Conservation (phyloP, 2,888 invertebrate genomes). For the Hydraecia micacea region DNA sequence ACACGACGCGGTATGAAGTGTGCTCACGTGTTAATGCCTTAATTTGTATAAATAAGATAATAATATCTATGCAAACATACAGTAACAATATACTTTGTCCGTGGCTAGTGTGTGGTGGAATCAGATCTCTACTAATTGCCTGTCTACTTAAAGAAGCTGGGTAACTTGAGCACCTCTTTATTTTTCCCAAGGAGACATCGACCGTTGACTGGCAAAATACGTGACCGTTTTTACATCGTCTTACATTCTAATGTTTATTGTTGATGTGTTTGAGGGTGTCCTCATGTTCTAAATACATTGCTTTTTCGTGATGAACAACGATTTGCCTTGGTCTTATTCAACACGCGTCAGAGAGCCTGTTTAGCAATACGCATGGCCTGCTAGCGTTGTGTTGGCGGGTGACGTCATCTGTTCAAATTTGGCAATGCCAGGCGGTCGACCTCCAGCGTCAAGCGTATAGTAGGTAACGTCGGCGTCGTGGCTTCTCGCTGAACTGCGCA, state of each 20-base stretch:
- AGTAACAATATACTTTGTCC: slow-evolving; percentile 53
- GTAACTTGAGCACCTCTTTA: slow-evolving; percentile 76
- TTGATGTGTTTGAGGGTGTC: slow-evolving; percentile 9
- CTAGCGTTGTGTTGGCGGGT: slow-evolving; percentile 57
- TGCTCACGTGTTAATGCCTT: slow-evolving; percentile 41
- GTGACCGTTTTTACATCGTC: slow-evolving; percentile 76
- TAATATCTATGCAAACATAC: slow-evolving; percentile 54
- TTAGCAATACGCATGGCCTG: slow-evolving; percentile 37
- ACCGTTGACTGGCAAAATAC: slow-evolving; percentile 73
- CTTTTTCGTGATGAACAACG: slow-evolving; percentile 13
- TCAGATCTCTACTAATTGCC: slow-evolving; percentile 65
- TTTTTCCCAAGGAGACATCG: slow-evolving; percentile 75
- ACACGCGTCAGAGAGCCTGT: slow-evolving; percentile 33
- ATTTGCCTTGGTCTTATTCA: background rate
- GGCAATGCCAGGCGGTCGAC: slow-evolving; percentile 86
- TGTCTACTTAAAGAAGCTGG: slow-evolving; percentile 60
- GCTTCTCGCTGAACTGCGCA: slow-evolving; percentile 64
- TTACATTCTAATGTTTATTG: slow-evolving; percentile 70
- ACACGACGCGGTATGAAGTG: slow-evolving; percentile 21
- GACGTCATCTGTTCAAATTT: slow-evolving; percentile 84
- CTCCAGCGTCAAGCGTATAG: slow-evolving; percentile 79
- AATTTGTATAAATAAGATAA: slow-evolving; percentile 51
- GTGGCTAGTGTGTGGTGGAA: slow-evolving; percentile 61
- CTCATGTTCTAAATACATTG: slow-evolving; percentile 52
- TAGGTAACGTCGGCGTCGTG: slow-evolving; percentile 57